Conservation (phyloP, 2,888 invertebrate genomes). For the Stenichneumon culpator region DNA sequence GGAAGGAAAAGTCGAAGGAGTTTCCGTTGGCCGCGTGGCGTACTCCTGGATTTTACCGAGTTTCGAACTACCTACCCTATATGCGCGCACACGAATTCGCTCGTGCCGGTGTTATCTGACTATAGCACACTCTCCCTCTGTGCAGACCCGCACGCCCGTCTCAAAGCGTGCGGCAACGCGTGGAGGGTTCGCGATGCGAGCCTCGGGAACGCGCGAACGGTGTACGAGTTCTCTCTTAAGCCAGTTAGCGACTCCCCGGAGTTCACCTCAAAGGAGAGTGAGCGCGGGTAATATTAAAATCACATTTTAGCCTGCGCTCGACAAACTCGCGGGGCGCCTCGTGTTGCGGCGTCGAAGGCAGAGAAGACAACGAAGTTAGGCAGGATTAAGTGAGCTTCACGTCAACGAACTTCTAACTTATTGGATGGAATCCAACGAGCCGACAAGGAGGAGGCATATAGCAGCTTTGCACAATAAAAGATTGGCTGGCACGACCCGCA, state of each 20-base stretch:
- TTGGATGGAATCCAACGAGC: constrained; percentile 56
- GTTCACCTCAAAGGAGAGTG: constrained; percentile 79
- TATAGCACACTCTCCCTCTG: constrained; percentile 70
- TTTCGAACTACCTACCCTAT: constrained; percentile 76
- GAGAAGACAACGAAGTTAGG: constrained; percentile 76
- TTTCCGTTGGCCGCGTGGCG: constrained; percentile 59
- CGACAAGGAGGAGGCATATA: neutral
- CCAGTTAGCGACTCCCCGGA: constrained; percentile 80
- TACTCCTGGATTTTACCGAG: constrained; percentile 81
- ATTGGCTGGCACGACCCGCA: constrained; percentile 56
- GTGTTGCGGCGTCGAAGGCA: constrained; percentile 39
- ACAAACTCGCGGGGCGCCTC: constrained; percentile 62
- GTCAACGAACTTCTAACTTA: constrained; percentile 76
- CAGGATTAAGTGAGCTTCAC: constrained; percentile 79
- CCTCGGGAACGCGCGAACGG: constrained; percentile 66
- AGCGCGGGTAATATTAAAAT: constrained; percentile 82
- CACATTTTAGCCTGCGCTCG: constrained; percentile 79
- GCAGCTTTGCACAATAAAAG: constrained; percentile 53
- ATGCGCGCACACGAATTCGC: constrained; percentile 44
- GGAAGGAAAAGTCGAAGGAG: constrained; percentile 57
- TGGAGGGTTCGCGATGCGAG: constrained; percentile 64
- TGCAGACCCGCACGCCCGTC: constrained; percentile 69
- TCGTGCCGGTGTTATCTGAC: constrained; percentile 60
- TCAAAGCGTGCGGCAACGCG: constrained; percentile 68
- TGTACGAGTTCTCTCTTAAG: constrained; percentile 72